Base-by-base conservation (phyloP, 2,113 vertebrate species). In the Salvelinus fontinalis region DNA sequence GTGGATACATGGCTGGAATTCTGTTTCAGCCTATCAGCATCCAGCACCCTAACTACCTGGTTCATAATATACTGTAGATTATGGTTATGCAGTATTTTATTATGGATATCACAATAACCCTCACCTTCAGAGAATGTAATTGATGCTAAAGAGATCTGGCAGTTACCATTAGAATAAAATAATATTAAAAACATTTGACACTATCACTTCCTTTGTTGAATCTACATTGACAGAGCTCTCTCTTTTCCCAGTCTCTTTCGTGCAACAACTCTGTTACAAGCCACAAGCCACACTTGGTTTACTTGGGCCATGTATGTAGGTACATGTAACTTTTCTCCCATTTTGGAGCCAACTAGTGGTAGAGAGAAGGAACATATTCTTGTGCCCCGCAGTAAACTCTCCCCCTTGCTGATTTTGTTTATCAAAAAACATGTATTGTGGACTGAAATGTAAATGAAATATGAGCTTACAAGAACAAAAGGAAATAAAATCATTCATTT, bases 331-430 rank as follows among this genome's bases (percentile, higher is more conserved):
- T 2, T 44, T 44, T 44, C 39, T 44, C 39, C 39, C 39, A 44
- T 44, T 44, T 44, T 44, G 39, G 8, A 44, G 2, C 8, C 39
- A 44, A 11, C 9, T 44, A 44, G 9, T 44, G 39, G 39, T 44
- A 44, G 39, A 44, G 39, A 44, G 39, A 12, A 12, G 39, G 2
- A 44, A 44, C 39, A 44, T 44, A 2, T 44, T 44, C 0, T 44
- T 44, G 2, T 54, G 4, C 14, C 14, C 51, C 0, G 51, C 31
- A 54, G 4, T 54, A 54, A 54, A 54, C 51, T 54, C 92, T 90
- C 85, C 88, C 93, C 95, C 96, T 91, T 91, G 96, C 97, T 97
- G 97, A 94, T 96, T 93, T 95, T 97, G 96, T 97, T 97, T 96
- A 95, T 96, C 96, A 94, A 94, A 94, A 94, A 96, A 95, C 95